A percentile compares a stretch with the other conserved stretches of the same genome.
phyloP scores from a whole-genome alignment of 2,113 vertebrate species.

The Ctenomys sociabilis region DNA sequence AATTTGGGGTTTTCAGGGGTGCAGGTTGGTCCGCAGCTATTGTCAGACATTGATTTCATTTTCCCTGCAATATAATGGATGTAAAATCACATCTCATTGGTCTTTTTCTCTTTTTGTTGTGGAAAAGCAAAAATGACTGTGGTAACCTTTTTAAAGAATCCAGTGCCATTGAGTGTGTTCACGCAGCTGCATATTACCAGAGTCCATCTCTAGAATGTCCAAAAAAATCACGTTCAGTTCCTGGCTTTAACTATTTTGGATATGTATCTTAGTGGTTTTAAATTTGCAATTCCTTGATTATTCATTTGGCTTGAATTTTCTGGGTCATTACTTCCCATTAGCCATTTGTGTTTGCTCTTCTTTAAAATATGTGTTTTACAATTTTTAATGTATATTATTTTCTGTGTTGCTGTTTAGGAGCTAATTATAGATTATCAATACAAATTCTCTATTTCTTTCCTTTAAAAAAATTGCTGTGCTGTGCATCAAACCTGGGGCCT shows the following conservation, averaged over 20 bases:
- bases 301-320: not conserved
- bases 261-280: not conserved
- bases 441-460: not conserved
- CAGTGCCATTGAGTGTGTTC: not conserved
- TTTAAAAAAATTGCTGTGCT: not conserved
- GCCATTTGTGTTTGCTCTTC: not conserved
- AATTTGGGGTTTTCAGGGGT: not conserved
- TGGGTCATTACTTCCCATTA: not conserved
- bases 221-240: not conserved
- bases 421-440: not conserved
- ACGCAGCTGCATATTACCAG: not conserved
- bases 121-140: not conserved
- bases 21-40: not conserved
- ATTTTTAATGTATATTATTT: not conserved
- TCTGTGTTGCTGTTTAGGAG: not conserved
- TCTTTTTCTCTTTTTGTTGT: not conserved
- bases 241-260: not conserved
- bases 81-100: not conserved
- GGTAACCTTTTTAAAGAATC: not conserved
- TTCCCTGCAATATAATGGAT: not conserved
- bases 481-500: no score
- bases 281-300: not conserved
- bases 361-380: conserved; percentile 29
- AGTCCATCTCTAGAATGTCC: not conserved
- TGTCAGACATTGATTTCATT: not conserved